phyloP scores from a whole-genome alignment of 1,140 invertebrate species.

The Platyscapa corneri region DNA sequence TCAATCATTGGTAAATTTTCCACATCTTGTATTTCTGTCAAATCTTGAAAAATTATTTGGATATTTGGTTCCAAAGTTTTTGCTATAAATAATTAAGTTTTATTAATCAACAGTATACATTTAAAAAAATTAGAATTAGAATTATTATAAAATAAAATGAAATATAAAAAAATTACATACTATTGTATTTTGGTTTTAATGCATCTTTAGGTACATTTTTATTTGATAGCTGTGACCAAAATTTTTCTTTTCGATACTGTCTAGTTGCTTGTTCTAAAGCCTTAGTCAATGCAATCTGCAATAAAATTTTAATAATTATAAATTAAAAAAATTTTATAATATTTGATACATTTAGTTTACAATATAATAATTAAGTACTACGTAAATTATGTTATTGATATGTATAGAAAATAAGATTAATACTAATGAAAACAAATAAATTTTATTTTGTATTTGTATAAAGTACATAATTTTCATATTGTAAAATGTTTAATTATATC shows the following conservation, averaged over 20 bases:
- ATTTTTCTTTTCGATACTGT: slow-evolving; percentile 44
- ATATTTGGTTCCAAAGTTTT: slow-evolving; percentile 38
- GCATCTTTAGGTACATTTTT: slow-evolving; percentile 15
- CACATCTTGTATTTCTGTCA: slow-evolving; percentile 15
- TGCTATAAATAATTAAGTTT: slow-evolving; percentile 11
- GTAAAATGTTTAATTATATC: too few relatives aligned
- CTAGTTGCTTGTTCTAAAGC: slow-evolving; percentile 51
- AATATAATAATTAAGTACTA: too few relatives aligned
- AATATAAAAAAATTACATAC: slow-evolving; percentile 1
- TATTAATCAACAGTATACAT: not conserved
- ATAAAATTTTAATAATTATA: slow-evolving; percentile 2
- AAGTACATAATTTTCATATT: too few relatives aligned
- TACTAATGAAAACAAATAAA: too few relatives aligned
- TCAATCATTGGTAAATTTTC: slow-evolving; percentile 34
- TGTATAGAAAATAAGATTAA: too few relatives aligned
- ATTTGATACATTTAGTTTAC: too few relatives aligned
- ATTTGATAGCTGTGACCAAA: slow-evolving; percentile 23
- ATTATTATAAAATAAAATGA: not conserved
- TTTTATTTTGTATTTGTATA: too few relatives aligned
- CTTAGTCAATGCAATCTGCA: slow-evolving; percentile 48
- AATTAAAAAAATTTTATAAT: not conserved
- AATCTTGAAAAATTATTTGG: slow-evolving; percentile 48
- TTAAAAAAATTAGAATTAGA: not conserved
- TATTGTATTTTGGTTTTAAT: slow-evolving; percentile 22
- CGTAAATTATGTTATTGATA: too few relatives aligned